A percentile compares a stretch with the other conserved stretches of the same genome.
Conservation (phyloP, 2,797 vertebrate species). For the Lepus oiostolus region DNA sequence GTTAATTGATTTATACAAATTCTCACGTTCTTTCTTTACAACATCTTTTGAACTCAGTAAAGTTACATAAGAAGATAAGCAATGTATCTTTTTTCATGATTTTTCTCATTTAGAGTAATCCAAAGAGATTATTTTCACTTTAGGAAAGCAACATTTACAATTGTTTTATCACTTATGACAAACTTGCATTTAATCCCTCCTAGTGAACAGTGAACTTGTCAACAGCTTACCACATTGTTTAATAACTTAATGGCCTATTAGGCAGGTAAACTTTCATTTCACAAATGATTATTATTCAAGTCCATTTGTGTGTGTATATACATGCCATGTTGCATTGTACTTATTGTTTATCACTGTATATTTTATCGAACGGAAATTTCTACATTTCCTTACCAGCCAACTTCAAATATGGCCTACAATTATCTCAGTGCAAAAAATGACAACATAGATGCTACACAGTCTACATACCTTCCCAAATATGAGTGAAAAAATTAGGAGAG, state of each 20-base stretch:
- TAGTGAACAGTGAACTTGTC: neutral
- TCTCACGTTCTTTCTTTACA: neutral
- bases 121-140: slow-evolving; percentile 21
- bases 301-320: neutral
- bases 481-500: neutral
- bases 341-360: neutral
- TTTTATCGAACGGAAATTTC: neutral
- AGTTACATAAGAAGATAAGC: neutral
- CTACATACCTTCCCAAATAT: neutral
- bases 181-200: slow-evolving; percentile 37
- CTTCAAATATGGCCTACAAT: neutral
- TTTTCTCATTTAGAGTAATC: slow-evolving; percentile 33
- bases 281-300: neutral
- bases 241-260: neutral
- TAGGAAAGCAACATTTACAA: neutral
- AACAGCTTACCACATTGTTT: neutral
- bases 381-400: slow-evolving; percentile 9
- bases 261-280: neutral
- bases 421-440: neutral
- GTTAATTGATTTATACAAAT: slow-evolving; percentile 23
- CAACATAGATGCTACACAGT: neutral
- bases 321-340: neutral
- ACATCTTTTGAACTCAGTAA: neutral
- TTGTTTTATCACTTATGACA: neutral
- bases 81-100: neutral